These are phyloP conservation scores for Drosophila azteca DNA, from an alignment of 1,140 invertebrate species.

Conservation along the genomic window DNA sequence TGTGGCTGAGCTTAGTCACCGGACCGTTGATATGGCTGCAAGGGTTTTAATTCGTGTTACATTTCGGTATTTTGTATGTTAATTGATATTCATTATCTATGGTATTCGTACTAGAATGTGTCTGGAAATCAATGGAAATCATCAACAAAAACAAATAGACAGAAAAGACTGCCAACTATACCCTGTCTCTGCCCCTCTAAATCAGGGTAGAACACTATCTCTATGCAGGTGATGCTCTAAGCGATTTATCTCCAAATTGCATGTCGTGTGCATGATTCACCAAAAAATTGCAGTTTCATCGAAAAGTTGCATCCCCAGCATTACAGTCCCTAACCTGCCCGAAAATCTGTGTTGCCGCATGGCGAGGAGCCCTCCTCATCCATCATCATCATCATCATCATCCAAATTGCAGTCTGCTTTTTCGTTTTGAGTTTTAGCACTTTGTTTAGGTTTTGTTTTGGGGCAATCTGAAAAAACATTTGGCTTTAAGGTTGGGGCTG, in stretches of 20 bases:
- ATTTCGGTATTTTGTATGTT: slow-evolving; percentile 21
- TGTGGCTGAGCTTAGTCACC: slow-evolving; percentile 82
- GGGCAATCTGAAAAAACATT: too few relatives aligned
- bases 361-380: background rate
- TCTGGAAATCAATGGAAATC: slow-evolving; percentile 55
- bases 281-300: too few relatives aligned
- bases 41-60: slow-evolving; percentile 40
- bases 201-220: too few relatives aligned
- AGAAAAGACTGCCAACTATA: slow-evolving; percentile 16
- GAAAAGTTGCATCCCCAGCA: background rate
- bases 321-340: slow-evolving; percentile 17
- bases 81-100: background rate
- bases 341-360: slow-evolving; percentile 1
- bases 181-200: background rate
- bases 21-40: slow-evolving; percentile 84
- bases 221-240: too few relatives aligned
- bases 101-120: slow-evolving; percentile 11
- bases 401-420: background rate
- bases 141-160: slow-evolving; percentile 34
- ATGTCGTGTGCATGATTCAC: too few relatives aligned
- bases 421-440: slow-evolving; percentile 8
- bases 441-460: slow-evolving; percentile 5
- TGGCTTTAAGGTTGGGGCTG: too few relatives aligned
- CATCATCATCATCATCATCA: background rate
- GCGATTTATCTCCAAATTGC: too few relatives aligned